Conservation (phyloP, 64 coral and sea anemone genomes). For the Stichodactyla mertensii region DNA sequence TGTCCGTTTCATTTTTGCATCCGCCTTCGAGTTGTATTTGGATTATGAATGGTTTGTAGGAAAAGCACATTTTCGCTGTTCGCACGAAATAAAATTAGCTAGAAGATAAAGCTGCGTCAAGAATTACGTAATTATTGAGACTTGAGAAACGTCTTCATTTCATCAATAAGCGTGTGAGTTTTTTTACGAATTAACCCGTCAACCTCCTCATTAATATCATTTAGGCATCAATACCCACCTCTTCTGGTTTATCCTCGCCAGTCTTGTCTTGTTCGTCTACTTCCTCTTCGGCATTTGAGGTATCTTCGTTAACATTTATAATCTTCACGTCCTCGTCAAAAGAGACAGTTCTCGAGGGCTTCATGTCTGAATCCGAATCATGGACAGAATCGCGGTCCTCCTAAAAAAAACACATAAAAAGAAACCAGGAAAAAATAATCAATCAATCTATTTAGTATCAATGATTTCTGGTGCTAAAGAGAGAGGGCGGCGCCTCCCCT, state of each 20-base stretch:
- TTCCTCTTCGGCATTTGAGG: background rate
- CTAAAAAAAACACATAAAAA: background rate
- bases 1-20: no score
- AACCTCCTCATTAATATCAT: no score
- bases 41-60: no score
- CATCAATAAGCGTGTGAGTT: no score
- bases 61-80: no score
- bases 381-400: conserved; percentile 6
- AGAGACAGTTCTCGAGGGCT: conserved; percentile 44
- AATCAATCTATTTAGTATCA: background rate
- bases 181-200: no score
- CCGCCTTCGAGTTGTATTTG: no score
- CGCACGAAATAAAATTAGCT: no score
- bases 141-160: no score
- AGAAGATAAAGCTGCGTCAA: no score
- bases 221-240: background rate
- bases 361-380: conserved; percentile 46
- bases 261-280: background rate
- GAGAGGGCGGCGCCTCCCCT: background rate
- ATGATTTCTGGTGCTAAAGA: no score
- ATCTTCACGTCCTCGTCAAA: conserved; percentile 58
- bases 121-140: no score
- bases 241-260: background rate
- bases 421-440: background rate
- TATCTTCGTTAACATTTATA: background rate